These are phyloP conservation scores for Psilanteris sp. DNA, from an alignment of 1,140 invertebrate genomes.

Conservation along the genomic window DNA sequence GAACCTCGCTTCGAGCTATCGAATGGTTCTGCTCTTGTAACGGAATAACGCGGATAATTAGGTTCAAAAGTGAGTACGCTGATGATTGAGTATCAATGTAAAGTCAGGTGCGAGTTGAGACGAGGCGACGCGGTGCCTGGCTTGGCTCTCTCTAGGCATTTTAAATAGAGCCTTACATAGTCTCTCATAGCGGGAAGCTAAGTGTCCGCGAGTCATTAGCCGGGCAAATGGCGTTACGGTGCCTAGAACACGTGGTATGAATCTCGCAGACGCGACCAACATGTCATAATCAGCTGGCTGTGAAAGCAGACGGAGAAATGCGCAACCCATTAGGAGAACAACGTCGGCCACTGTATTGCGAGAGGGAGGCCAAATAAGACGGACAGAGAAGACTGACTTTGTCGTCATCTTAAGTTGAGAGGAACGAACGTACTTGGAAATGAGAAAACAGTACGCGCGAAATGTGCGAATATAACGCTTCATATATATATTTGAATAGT, in stretches of 20 bases:
- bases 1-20: no score
- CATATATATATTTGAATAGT: slow-evolving; percentile 19
- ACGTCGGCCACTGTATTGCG: slow-evolving; percentile 71
- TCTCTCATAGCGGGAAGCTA: slow-evolving; percentile 56
- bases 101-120: slow-evolving; percentile 43
- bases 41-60: slow-evolving; percentile 46
- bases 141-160: slow-evolving; percentile 50
- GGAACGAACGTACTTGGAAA: slow-evolving; percentile 52
- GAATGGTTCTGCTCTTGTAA: no score
- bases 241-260: slow-evolving; percentile 74
- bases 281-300: slow-evolving; percentile 79
- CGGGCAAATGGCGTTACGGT: slow-evolving; percentile 77
- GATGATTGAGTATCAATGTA: slow-evolving; percentile 51
- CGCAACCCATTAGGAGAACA: slow-evolving; percentile 77
- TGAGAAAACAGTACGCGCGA: slow-evolving; percentile 25
- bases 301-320: slow-evolving; percentile 77
- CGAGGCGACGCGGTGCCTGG: slow-evolving; percentile 33
- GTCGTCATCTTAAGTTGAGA: slow-evolving; percentile 48
- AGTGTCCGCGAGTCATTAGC: slow-evolving; percentile 78
- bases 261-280: slow-evolving; percentile 73
- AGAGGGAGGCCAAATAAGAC: slow-evolving; percentile 58
- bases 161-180: slow-evolving; percentile 56
- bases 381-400: slow-evolving; percentile 38
- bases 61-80: slow-evolving; percentile 25
- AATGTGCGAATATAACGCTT: slow-evolving; percentile 45